Evolutionary conservation across 2,888 invertebrate genomes (phyloP), one percentile per base, ranked within the genome.

Genomic region (Orthosia incerta): DNA sequence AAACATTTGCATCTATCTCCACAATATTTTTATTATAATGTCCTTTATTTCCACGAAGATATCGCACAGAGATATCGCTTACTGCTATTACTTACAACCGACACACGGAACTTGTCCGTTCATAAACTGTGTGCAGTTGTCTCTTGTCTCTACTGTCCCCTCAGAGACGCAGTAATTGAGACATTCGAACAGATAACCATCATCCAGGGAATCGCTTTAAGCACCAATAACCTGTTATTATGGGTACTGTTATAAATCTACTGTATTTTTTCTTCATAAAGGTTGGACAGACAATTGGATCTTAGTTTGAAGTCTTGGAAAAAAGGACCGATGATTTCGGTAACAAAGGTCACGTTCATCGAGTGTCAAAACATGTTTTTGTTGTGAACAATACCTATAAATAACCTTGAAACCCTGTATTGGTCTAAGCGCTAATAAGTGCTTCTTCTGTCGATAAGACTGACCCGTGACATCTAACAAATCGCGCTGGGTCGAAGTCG

Each of bases 101-200:
- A 81, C 83, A 83, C 48, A 60, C 74, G 80, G 84, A 81, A 81
- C 84, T 79, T 31, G 66, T 48, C 26, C 26, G 65, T 67, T 74
- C 64, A 83, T 83, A 83, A 83, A 83, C 74, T 74, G 46, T 45
- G 53, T 39, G 45, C 26, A 57, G 64, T 82, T 82, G 83, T 83
- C 79, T 67, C 68, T 72, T 71, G 79, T 83, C 72, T 67, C 73
- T 62, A 23, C 65, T 69, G 80, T 74, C 63, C 45, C 20, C 55
- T 23, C 59, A 55, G 59, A 70, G 74, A 70, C 56, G 55, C 39
- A 65, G 74, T 83, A 80, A 80, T 80, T 80, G 80, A 80, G 83
- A 80, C 80, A 67, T 80, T 73, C 53, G 59, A 62, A 74, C 75
- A 75, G 82, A 82, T 84, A 82, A 85, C 82, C 71, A 77, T 79